Evolutionary conservation across 2,888 invertebrate species (phyloP).

Genomic region (Tholera decimalis): DNA sequence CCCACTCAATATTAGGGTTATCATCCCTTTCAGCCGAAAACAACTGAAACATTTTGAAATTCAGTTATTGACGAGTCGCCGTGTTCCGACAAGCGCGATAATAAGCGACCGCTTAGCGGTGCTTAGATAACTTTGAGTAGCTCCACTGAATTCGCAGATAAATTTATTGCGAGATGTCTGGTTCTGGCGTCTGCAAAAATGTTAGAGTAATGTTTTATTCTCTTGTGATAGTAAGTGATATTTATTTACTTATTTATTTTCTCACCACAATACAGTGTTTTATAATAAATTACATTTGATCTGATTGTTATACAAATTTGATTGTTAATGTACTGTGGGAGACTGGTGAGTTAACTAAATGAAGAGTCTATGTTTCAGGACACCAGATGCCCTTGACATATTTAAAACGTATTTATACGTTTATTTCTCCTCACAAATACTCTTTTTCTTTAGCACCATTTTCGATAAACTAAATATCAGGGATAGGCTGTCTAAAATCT

Average conservation of each 20-base stretch:
- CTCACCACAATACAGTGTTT: no score
- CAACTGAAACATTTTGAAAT: slow-evolving; percentile 39
- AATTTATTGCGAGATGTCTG: slow-evolving; percentile 30
- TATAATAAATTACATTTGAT: no score
- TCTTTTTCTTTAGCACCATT: not conserved
- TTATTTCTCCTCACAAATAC: not conserved
- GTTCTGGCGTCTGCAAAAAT: slow-evolving; percentile 2
- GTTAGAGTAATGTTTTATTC: slow-evolving; percentile 11
- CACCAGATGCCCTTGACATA: no score
- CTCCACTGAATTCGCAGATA: slow-evolving; percentile 40
- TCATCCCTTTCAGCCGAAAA: slow-evolving; percentile 35
- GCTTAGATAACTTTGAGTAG: slow-evolving; percentile 43
- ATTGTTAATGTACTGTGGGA: no score
- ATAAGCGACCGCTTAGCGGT: slow-evolving; percentile 43
- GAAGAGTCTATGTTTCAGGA: no score
- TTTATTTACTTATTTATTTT: no score
- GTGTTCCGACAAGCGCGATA: slow-evolving; percentile 40
- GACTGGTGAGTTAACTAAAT: no score
- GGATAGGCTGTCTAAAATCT: no score
- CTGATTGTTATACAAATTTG: no score
- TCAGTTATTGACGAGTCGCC: slow-evolving; percentile 54
- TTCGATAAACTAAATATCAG: no score
- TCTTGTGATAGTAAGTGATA: not conserved
- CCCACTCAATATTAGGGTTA: slow-evolving; percentile 2
- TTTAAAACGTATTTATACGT: not conserved